Conservation (phyloP, 2,797 vertebrate genomes). For the Molossus alvarezi region DNA sequence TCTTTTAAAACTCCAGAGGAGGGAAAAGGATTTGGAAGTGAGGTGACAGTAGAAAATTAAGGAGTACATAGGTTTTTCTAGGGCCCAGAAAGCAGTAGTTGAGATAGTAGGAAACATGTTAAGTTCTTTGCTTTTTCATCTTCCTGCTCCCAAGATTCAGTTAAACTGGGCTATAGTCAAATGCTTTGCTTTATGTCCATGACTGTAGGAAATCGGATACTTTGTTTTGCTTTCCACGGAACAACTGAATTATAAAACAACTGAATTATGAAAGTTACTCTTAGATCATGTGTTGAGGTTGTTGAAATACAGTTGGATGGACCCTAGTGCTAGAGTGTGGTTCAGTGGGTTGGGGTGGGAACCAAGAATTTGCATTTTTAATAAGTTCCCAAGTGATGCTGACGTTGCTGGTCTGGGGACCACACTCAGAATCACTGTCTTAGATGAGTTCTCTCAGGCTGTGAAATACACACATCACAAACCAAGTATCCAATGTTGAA, state of each 20-base stretch:
- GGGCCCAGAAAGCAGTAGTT: conserved; percentile 25
- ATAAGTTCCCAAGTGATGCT: conserved; percentile 10
- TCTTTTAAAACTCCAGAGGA: conserved; percentile 53
- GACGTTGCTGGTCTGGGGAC: not conserved
- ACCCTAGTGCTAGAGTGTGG: not conserved
- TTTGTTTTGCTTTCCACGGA: conserved; percentile 41
- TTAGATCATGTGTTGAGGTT: not conserved
- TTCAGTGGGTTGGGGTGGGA: not conserved
- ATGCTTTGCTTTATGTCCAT: conserved; percentile 60
- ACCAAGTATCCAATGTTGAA: not conserved
- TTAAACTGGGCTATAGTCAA: conserved; percentile 35
- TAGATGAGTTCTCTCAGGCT: not conserved
- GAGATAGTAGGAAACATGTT: not conserved
- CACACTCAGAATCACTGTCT: not conserved
- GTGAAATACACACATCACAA: not conserved
- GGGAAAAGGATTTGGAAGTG: conserved; percentile 46
- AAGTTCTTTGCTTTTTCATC: not conserved
- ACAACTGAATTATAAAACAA: conserved; percentile 54
- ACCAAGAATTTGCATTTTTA: conserved; percentile 47
- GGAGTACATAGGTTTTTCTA: not conserved
- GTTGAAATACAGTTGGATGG: conserved; percentile 11
- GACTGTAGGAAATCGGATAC: not conserved
- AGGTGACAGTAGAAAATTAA: conserved; percentile 48
- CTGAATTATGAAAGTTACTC: conserved; percentile 30
- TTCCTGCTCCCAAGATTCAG: conserved; percentile 36